Evolutionary conservation across 2,797 vertebrate genomes (phyloP).

Genomic region (Strix occidentalis): DNA sequence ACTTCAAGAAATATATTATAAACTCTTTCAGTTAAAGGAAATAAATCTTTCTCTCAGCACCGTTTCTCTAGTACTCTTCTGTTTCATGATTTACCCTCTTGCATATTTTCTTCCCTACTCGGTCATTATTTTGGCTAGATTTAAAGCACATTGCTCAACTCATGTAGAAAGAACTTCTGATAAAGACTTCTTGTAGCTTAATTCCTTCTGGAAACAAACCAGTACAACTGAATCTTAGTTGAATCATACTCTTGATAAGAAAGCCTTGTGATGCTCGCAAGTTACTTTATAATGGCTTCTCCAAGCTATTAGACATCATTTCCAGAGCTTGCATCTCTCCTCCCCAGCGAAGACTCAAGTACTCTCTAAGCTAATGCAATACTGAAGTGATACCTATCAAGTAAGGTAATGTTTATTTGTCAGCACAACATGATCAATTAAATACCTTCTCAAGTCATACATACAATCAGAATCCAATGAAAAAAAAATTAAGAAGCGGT

Average conservation of each 20-base stretch:
- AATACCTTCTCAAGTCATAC: background rate
- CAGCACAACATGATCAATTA: background rate
- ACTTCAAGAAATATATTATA: conserved; percentile 23
- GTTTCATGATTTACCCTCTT: conserved; percentile 1
- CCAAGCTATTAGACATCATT: background rate
- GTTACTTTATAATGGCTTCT: background rate
- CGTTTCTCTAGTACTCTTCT: background rate
- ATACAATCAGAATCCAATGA: background rate
- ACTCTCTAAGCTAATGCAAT: background rate
- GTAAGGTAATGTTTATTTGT: background rate
- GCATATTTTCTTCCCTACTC: background rate
- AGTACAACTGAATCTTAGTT: background rate
- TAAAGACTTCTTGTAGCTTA: background rate
- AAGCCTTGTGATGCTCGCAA: background rate
- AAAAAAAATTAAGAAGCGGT: background rate
- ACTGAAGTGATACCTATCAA: background rate
- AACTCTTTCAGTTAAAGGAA: background rate
- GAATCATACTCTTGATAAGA: background rate
- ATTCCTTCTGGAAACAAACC: background rate
- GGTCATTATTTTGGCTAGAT: conserved; percentile 1
- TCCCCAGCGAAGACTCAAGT: background rate
- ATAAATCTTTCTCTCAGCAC: conserved; percentile 20
- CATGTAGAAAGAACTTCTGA: background rate
- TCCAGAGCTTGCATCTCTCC: background rate
- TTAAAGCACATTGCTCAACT: conserved; percentile 28